These are phyloP conservation scores for Apodemia mormo DNA, from an alignment of 2,888 invertebrate genomes.

Conservation along the genomic window DNA sequence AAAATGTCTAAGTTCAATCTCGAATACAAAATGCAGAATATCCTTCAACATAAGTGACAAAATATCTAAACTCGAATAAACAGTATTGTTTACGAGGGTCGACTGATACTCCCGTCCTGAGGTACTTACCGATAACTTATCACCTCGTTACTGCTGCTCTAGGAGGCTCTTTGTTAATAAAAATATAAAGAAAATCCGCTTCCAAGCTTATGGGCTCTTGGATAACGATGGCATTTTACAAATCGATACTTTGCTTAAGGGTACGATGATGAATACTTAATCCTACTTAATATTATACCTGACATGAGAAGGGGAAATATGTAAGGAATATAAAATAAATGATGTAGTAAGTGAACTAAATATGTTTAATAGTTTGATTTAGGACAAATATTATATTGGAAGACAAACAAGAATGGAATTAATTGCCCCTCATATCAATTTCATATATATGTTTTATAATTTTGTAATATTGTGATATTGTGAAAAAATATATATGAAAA, in stretches of 20 bases:
- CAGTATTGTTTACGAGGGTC: slow-evolving; percentile 13
- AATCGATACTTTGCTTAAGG: background rate
- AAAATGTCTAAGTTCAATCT: background rate
- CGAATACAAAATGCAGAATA: background rate
- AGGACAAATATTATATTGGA: no score
- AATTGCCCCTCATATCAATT: no score
- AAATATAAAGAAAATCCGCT: slow-evolving; percentile 13
- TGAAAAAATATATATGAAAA: no score
- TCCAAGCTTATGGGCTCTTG: background rate
- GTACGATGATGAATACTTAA: background rate
- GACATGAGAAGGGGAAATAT: background rate
- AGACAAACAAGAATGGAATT: no score
- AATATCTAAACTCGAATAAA: slow-evolving; percentile 16
- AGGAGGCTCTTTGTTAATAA: slow-evolving; percentile 15
- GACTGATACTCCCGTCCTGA: slow-evolving; percentile 12
- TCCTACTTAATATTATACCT: background rate
- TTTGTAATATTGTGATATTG: no score
- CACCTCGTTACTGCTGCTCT: slow-evolving; percentile 5
- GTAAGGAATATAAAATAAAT: no score
- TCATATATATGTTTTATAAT: no score
- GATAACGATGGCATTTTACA: slow-evolving; percentile 5
- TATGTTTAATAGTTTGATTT: no score
- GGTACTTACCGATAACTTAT: slow-evolving; percentile 18
- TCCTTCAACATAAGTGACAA: slow-evolving; percentile 1
- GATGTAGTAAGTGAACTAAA: no score